Evolutionary conservation across 2,113 vertebrate genomes (phyloP).

Genomic region (Clarias magur): DNA sequence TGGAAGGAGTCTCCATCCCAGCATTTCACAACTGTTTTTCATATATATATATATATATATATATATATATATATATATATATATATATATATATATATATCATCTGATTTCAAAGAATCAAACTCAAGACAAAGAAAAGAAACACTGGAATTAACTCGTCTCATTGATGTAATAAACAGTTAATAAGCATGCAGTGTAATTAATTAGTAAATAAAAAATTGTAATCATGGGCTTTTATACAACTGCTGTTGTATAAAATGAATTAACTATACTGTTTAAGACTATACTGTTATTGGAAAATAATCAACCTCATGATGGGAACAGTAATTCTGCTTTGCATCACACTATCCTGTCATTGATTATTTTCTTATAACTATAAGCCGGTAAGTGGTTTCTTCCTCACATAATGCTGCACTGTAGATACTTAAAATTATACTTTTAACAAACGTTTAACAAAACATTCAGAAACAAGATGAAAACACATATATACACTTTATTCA

Average conservation of each 20-base stretch:
- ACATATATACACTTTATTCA: slow-evolving; percentile 19
- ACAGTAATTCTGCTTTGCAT: not conserved
- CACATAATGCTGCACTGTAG: not conserved
- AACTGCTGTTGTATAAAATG: not conserved
- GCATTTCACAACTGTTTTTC: not conserved
- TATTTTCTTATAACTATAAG: not conserved
- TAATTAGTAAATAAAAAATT: not conserved
- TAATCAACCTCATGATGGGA: not conserved
- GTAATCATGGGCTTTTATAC: not conserved
- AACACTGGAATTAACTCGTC: not conserved
- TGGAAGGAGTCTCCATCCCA: not conserved
- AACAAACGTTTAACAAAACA: not conserved
- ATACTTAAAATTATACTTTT: not conserved
- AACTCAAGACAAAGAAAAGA: not conserved
- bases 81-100: too few relatives aligned
- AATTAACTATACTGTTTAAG: not conserved
- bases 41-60: too few relatives aligned
- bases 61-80: too few relatives aligned
- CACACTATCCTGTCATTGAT: not conserved
- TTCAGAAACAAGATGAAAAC: not conserved
- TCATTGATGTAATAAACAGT: not conserved
- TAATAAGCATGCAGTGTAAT: not conserved
- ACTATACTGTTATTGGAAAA: not conserved
- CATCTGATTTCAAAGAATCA: not conserved
- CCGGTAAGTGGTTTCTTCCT: not conserved